Percentiles rank a stretch among this genome's conserved stretches.
These are phyloP conservation scores for Caenorhabditis sp. DNA, from an alignment of 2,888 invertebrate genomes.

Conservation along the genomic window DNA sequence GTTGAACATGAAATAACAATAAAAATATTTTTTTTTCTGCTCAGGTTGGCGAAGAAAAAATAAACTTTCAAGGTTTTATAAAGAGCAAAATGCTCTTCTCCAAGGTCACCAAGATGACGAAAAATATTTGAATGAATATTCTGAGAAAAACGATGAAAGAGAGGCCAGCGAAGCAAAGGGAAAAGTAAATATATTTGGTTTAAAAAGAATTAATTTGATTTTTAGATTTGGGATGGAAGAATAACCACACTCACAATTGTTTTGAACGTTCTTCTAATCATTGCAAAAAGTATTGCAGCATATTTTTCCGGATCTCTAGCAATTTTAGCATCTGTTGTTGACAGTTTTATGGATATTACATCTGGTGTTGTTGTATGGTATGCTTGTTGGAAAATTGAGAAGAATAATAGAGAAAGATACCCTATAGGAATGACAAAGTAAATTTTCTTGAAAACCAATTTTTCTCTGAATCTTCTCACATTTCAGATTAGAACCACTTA, in stretches of 20 bases:
- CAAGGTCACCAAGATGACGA: slow-evolving; percentile 34
- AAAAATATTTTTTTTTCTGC: too few relatives aligned
- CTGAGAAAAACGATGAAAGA: not conserved
- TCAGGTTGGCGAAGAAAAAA: slow-evolving; percentile 24
- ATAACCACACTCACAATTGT: slow-evolving; percentile 50
- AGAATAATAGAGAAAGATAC: slow-evolving; percentile 71
- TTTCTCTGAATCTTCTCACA: not conserved
- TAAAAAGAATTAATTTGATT: too few relatives aligned
- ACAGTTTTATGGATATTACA: slow-evolving; percentile 72
- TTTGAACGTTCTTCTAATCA: slow-evolving; percentile 49
- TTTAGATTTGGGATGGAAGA: slow-evolving; percentile 49
- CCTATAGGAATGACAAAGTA: slow-evolving; percentile 71
- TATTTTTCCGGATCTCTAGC: slow-evolving; percentile 72
- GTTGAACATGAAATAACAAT: too few relatives aligned
- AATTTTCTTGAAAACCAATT: not conserved
- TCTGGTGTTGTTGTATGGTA: slow-evolving; percentile 72
- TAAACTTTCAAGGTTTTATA: slow-evolving; percentile 32
- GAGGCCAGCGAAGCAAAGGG: slow-evolving; percentile 7
- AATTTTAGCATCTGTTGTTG: slow-evolving; percentile 73
- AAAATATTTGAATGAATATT: slow-evolving; percentile 19
- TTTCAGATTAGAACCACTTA: slow-evolving; percentile 71
- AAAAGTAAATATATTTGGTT: too few relatives aligned
- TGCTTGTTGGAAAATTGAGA: slow-evolving; percentile 63
- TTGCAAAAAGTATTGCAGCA: slow-evolving; percentile 69
- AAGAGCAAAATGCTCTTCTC: slow-evolving; percentile 29